Conservation (phyloP, 2,113 vertebrate genomes). For the Ochotona curzoniae region DNA sequence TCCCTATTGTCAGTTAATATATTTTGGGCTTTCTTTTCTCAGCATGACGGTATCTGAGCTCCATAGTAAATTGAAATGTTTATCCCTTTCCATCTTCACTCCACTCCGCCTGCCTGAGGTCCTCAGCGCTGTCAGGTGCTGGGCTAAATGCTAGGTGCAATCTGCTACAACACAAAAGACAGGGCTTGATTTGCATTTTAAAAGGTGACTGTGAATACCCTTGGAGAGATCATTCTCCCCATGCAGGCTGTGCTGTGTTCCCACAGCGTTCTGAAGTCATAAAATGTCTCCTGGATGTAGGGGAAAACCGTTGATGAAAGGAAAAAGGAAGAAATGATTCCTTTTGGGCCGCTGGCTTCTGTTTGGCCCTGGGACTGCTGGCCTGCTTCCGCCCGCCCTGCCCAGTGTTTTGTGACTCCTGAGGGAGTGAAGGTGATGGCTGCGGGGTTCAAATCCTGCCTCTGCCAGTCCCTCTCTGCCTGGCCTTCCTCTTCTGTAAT, state of each 20-base stretch:
- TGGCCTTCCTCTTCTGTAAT: not conserved
- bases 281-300: not conserved
- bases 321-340: not conserved
- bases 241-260: too few relatives aligned
- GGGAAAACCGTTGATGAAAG: not conserved
- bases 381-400: not conserved
- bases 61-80: not conserved
- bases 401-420: fast-evolving
- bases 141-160: not conserved
- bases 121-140: not conserved
- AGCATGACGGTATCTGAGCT: not conserved
- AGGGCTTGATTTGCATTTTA: slow-evolving; percentile 33
- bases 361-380: not conserved
- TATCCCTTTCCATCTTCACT: not conserved
- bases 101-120: not conserved
- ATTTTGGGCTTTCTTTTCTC: not conserved
- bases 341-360: not conserved
- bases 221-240: not conserved
- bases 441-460: not conserved
- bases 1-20: too few relatives aligned
- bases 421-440: not conserved
- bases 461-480: not conserved
- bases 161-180: not conserved
- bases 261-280: not conserved
- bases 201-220: slow-evolving; percentile 54